Evolutionary conservation across 2,888 invertebrate species (phyloP), one percentile per base, ranked within the genome.

Genomic region (Nomada lathburiana): DNA sequence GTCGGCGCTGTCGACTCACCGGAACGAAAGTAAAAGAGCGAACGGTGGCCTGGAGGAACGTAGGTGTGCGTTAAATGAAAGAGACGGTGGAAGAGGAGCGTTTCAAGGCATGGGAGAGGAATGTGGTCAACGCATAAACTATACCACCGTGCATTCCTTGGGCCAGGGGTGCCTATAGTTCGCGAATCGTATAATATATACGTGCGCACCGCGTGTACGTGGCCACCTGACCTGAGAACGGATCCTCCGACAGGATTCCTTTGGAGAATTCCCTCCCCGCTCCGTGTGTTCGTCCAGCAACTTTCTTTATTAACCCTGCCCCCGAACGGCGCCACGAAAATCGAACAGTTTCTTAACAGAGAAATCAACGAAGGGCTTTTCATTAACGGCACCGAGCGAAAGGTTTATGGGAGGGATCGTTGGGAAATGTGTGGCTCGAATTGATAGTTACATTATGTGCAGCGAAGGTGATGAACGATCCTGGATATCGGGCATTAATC

Each of bases 61-160:
- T 85, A 88, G 88, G 87, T 88, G 82, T 88, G 83, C 71, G 89
- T 88, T 84, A 88, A 88, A 88, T 86, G 89, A 88, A 89, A 82
- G 89, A 84, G 89, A 87, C 69, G 87, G 84, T 88, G 88, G 88
- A 89, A 90, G 89, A 89, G 88, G 90, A 90, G 88, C 87, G 90
- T 90, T 83, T 90, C 88, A 82, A 91, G 92, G 92, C 93, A 93
- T 93, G 93, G 92, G 93, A 93, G 93, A 92, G 92, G 93, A 93
- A 93, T 93, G 93, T 92, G 93, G 92, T 91, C 91, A 91, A 93
- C 92, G 92, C 93, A 93, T 92, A 91, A 92, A 92, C 92, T 93
- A 92, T 93, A 93, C 91, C 91, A 89, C 90, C 86, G 89, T 78
- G 89, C 92, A 92, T 92, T 91, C 92, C 92, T 85, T 82, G 75